Percentiles rank a stretch among this genome's conserved stretches.
These are phyloP conservation scores for Aphis gossypii DNA, from an alignment of 1,140 invertebrate species.

Conservation along the genomic window DNA sequence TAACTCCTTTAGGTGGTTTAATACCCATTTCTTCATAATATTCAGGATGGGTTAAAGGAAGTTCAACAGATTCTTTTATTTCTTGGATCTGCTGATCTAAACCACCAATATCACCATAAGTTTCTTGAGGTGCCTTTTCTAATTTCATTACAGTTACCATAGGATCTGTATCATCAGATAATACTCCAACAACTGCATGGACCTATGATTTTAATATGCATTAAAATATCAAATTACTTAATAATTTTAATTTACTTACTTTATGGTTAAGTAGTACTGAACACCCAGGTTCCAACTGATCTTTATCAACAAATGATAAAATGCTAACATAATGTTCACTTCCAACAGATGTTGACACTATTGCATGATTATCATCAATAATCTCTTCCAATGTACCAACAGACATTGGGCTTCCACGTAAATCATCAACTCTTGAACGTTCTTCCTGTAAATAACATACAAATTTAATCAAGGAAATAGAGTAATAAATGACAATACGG, in stretches of 20 bases:
- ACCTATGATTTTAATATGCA: constrained; percentile 65
- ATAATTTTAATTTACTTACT: constrained; percentile 66
- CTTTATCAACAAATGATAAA: constrained; percentile 99
- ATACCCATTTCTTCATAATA: constrained; percentile 99
- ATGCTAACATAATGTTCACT: constrained; percentile 99
- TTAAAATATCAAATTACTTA: constrained; percentile 17
- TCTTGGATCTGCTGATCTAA: constrained; percentile 98
- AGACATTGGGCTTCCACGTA: constrained; percentile 98
- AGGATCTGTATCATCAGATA: constrained; percentile 99
- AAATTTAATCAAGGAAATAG: background rate
- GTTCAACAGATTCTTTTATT: constrained; percentile 98
- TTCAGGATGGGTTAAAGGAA: constrained; percentile 98
- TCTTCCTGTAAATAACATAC: constrained; percentile 74
- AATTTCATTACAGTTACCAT: constrained; percentile 99
- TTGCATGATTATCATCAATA: constrained; percentile 99
- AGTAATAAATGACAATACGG: background rate
- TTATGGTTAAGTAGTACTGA: constrained; percentile 99
- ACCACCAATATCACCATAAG: constrained; percentile 98
- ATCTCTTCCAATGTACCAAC: constrained; percentile 99
- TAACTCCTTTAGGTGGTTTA: constrained; percentile 98
- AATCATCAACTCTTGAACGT: constrained; percentile 95
- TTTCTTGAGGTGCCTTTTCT: constrained; percentile 99
- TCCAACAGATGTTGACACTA: constrained; percentile 98
- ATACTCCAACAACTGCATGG: constrained; percentile 97
- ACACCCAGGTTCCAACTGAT: constrained; percentile 98